These are phyloP conservation scores for Aporrectodea caliginosa DNA, from an alignment of 1,140 invertebrate genomes.

Conservation along the genomic window DNA sequence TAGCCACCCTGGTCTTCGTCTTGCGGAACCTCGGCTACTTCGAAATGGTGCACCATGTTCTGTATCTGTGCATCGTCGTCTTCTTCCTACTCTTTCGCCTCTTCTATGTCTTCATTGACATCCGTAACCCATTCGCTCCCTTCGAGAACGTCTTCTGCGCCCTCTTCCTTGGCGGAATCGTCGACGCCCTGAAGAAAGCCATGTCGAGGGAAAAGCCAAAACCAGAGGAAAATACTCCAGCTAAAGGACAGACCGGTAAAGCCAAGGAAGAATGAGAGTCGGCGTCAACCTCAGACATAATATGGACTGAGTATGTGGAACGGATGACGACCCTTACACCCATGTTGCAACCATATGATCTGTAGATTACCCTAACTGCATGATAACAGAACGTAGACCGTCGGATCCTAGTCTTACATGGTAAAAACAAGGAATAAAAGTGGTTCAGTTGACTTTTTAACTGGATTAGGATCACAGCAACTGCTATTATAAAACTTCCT, in stretches of 20 bases:
- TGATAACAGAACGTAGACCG: no score
- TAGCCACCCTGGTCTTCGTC: slow-evolving; percentile 92
- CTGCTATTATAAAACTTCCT: no score
- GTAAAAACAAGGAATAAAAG: no score
- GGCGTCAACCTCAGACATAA: no score
- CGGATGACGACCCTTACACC: no score
- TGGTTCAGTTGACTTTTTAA: no score
- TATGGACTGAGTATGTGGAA: no score
- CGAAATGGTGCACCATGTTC: slow-evolving; percentile 91
- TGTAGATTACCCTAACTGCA: no score
- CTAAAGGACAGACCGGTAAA: not conserved
- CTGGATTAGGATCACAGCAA: no score
- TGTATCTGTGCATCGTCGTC: slow-evolving; percentile 97
- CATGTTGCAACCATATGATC: no score
- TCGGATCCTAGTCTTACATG: no score
- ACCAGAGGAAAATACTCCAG: not conserved
- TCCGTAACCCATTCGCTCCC: slow-evolving; percentile 96
- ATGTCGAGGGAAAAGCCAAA: slow-evolving; percentile 24
- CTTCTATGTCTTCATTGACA: slow-evolving; percentile 89
- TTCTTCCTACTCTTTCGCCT: slow-evolving; percentile 99
- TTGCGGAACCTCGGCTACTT: slow-evolving; percentile 94
- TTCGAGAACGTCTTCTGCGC: slow-evolving; percentile 98
- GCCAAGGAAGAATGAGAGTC: not conserved
- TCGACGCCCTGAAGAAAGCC: slow-evolving; percentile 74
- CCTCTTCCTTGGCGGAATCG: slow-evolving; percentile 94